Base-by-base conservation (phyloP, 1,140 invertebrate species). In the Anoplophora glabripennis region DNA sequence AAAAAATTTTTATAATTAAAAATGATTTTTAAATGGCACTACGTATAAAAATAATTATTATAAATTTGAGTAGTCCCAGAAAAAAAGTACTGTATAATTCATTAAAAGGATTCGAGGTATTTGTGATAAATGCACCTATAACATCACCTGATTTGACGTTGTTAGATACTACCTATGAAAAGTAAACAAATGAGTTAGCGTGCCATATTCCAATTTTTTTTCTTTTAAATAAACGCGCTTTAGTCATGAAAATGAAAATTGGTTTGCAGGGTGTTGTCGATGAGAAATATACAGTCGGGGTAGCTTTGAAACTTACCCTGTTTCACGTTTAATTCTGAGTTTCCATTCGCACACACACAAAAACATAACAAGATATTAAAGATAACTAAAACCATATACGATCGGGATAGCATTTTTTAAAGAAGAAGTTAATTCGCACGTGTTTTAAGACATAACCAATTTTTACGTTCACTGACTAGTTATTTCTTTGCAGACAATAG, bases 371-470 rank as follows among this genome's bases (percentile, higher is more conserved):
- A 53, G 57, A 60, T 34, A 14, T 17, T 40, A 12, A 28, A 54
- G 28, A 61, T 38, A 59, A 63, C 34, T 42, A 53, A 53, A 62
- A 57, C 51, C 41, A 52, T 58, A 34, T 49, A 44, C 57, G 63
- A 64, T 57, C 56, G 60, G 14, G 65, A 59, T 54, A 67, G 53
- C 67, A 69, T 69, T 54, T 63, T 63, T 18, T 61, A 42, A 47
- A 53, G 53, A 41, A 46, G 35, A 44, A 53, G 36, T 35, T 18
- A 40, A 55, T 57, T 59, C 49, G 21, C 65, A 69, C 67, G 67
- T 67, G 63, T 63, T 69, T 66, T 69, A 69, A 63, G 67, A 62
- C 65, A 69, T 67, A 67, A 69, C 67, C 64, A 60, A 65, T 66
- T 64, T 55, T 64, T 65, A 57, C 59, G 55, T 65, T 54, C 57